Conservation (phyloP, 1,140 invertebrate species). For the Anastatus disparis region DNA sequence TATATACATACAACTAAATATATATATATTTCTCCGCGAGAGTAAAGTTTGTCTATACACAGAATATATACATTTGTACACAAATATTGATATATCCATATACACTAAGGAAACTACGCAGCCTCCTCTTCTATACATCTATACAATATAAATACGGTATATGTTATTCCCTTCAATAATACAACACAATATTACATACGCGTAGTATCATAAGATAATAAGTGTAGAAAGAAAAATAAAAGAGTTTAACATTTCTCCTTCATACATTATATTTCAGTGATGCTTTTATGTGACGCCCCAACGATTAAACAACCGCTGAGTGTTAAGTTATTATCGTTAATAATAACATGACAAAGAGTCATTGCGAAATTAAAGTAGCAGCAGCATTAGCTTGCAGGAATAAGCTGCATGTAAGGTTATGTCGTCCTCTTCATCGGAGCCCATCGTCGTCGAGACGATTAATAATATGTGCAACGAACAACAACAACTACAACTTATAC, state of each 20-base stretch:
- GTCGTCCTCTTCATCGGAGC: constrained; percentile 12
- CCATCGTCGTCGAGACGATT: not conserved
- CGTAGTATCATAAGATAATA: too few species aligned
- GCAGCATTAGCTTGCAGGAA: not conserved
- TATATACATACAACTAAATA: too few species aligned
- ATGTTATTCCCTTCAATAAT: too few species aligned
- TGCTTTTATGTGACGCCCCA: not conserved
- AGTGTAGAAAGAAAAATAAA: too few species aligned
- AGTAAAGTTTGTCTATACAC: too few species aligned
- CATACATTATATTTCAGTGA: not conserved
- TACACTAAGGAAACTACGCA: too few species aligned
- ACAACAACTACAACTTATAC: not conserved
- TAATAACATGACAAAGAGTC: constrained; percentile 31
- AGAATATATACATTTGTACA: too few species aligned
- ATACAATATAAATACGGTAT: too few species aligned
- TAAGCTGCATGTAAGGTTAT: constrained; percentile 19
- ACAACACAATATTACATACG: too few species aligned
- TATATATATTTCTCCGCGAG: too few species aligned
- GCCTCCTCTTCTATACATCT: too few species aligned
- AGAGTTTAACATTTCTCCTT: not conserved
- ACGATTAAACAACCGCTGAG: constrained; percentile 13
- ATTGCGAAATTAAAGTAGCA: not conserved
- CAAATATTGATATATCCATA: too few species aligned
- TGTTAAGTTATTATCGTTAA: constrained; percentile 5
- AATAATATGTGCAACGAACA: not conserved